Conservation (phyloP, 2,113 vertebrate species). For the Lepus timidus region DNA sequence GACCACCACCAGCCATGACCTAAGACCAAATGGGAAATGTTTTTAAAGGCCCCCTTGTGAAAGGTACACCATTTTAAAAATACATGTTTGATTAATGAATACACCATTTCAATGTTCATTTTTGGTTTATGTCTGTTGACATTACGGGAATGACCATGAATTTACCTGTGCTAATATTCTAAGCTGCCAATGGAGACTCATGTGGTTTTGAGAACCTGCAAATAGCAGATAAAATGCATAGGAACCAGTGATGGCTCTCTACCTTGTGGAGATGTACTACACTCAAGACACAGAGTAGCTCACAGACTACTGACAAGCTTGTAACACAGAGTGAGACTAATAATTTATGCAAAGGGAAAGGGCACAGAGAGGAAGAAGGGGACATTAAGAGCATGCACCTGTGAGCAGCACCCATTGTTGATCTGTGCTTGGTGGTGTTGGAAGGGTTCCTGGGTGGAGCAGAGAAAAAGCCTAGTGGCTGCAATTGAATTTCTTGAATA, state of each 20-base stretch:
- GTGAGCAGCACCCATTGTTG: not conserved
- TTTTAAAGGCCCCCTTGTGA: not conserved
- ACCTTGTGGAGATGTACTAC: not conserved
- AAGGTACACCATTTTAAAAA: slow-evolving; percentile 13
- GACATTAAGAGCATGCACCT: not conserved
- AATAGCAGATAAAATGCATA: not conserved
- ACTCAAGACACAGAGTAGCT: not conserved
- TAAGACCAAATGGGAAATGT: not conserved
- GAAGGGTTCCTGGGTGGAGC: not conserved
- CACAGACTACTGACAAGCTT: not conserved
- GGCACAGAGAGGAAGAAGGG: not conserved
- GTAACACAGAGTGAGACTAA: not conserved
- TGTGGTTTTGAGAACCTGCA: not conserved
- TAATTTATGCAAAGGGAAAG: slow-evolving; percentile 8
- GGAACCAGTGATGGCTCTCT: not conserved
- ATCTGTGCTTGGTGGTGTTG: not conserved
- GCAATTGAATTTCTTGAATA: not conserved
- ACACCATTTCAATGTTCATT: not conserved
- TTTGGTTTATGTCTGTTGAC: not conserved
- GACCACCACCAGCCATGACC: not conserved
- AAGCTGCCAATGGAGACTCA: not conserved
- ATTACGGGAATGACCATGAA: not conserved
- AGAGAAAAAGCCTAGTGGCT: not conserved
- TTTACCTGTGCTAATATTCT: not conserved
- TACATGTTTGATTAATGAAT: not conserved